phyloP scores from a whole-genome alignment of 2,888 invertebrate genomes.

The Agrochola circellaris region DNA sequence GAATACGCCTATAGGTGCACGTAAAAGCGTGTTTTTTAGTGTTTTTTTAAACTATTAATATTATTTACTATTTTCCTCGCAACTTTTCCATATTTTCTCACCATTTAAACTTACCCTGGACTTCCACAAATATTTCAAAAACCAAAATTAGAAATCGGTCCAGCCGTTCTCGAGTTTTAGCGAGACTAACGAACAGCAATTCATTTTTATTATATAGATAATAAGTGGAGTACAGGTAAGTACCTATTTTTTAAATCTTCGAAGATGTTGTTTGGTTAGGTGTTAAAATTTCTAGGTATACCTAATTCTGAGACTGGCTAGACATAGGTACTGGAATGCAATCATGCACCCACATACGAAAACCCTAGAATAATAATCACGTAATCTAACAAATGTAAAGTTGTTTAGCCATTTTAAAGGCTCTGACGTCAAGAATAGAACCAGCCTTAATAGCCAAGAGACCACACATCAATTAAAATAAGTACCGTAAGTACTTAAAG shows the following conservation, averaged over 20 bases:
- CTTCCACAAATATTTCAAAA: too few species aligned
- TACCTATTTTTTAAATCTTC: not conserved
- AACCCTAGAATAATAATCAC: slow-evolving; percentile 1
- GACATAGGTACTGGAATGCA: not conserved
- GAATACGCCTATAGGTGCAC: too few species aligned
- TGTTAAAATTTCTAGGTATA: not conserved
- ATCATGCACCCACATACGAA: not conserved
- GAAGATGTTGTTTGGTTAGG: not conserved
- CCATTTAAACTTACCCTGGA: too few species aligned
- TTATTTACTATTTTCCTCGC: too few species aligned
- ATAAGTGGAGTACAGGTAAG: too few species aligned
- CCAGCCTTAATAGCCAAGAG: slow-evolving; percentile 7
- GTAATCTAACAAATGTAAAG: not conserved
- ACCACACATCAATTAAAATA: slow-evolving; percentile 47
- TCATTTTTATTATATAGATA: too few species aligned
- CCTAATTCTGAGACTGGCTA: not conserved
- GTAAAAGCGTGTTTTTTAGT: too few species aligned
- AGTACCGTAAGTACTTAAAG: slow-evolving; percentile 26
- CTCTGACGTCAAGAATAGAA: slow-evolving; percentile 18
- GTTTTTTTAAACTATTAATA: too few species aligned
- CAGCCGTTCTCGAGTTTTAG: too few species aligned
- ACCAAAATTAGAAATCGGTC: too few species aligned
- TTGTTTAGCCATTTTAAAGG: slow-evolving; percentile 3
- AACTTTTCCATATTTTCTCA: too few species aligned
- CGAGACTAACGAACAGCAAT: too few species aligned